These are phyloP conservation scores for Microplitis mediator DNA, from an alignment of 1,140 invertebrate genomes.

Conservation along the genomic window DNA sequence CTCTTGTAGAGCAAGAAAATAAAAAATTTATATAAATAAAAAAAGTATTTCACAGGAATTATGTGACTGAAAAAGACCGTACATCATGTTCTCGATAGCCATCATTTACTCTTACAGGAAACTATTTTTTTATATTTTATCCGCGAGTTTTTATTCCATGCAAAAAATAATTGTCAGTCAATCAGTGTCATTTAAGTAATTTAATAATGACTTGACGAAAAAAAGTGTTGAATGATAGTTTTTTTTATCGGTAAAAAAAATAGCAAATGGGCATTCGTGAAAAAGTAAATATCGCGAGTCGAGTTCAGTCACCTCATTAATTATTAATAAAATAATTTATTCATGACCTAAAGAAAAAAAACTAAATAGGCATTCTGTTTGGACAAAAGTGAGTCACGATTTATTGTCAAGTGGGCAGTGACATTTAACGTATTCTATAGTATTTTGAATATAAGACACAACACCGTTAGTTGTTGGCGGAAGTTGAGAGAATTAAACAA, in stretches of 20 bases:
- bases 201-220: too few relatives aligned
- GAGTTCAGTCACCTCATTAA: conserved; percentile 7
- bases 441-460: not conserved
- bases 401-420: not conserved
- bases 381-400: not conserved
- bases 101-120: not conserved
- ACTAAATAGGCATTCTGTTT: not conserved
- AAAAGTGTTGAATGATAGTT: not conserved
- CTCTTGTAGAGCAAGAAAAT: not conserved
- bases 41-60: not conserved
- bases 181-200: too few relatives aligned
- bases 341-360: not conserved
- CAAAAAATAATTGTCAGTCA: too few relatives aligned
- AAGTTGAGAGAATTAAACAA: not conserved
- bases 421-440: not conserved
- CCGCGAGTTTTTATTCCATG: not conserved
- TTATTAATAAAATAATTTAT: conserved; percentile 13
- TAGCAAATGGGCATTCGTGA: too few relatives aligned
- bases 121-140: not conserved
- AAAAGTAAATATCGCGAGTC: not conserved
- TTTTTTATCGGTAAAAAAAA: not conserved
- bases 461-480: not conserved
- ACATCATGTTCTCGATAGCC: not conserved
- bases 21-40: not conserved
- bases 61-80: not conserved